A percentile compares a stretch with the other conserved stretches of the same genome.
These are phyloP conservation scores for Ichneumoninae sp. DNA, from an alignment of 2,888 invertebrate species.

Conservation along the genomic window DNA sequence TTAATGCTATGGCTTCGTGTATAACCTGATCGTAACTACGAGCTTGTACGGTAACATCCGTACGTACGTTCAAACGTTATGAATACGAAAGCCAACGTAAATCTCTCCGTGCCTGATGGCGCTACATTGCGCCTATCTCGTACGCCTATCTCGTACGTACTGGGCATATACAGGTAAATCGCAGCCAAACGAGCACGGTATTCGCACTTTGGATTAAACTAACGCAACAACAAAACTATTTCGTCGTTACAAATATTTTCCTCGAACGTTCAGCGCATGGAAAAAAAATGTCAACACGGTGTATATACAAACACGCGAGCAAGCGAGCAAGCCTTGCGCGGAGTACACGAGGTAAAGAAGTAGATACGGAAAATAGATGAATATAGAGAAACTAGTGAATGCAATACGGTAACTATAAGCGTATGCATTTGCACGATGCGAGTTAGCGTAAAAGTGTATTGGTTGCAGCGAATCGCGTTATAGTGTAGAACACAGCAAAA, in stretches of 20 bases:
- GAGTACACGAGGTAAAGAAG: neutral
- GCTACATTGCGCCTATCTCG: constrained; percentile 70
- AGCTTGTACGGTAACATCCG: neutral
- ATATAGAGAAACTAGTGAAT: constrained; percentile 31
- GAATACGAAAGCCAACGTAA: constrained; percentile 70
- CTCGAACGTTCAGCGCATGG: too few relatives aligned
- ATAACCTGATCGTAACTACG: constrained; percentile 4
- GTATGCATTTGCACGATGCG: constrained; percentile 23
- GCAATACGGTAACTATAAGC: constrained; percentile 4
- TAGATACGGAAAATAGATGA: constrained; percentile 15
- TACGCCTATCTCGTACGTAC: constrained; percentile 20
- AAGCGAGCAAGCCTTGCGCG: neutral
- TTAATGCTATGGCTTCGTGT: constrained; percentile 14
- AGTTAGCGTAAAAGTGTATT: constrained; percentile 6
- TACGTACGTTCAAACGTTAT: constrained; percentile 21
- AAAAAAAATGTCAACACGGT: neutral
- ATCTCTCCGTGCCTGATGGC: constrained; percentile 76
- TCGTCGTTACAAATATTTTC: too few relatives aligned
- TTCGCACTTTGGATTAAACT: constrained; percentile 1
- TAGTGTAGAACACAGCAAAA: constrained; percentile 35
- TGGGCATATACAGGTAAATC: neutral
- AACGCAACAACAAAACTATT: neutral
- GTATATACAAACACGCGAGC: neutral
- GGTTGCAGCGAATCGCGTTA: constrained; percentile 38
- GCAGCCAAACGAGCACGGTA: constrained; percentile 35